Base-by-base conservation (phyloP, 2,888 invertebrate species). In the Isoperla grammatica region DNA sequence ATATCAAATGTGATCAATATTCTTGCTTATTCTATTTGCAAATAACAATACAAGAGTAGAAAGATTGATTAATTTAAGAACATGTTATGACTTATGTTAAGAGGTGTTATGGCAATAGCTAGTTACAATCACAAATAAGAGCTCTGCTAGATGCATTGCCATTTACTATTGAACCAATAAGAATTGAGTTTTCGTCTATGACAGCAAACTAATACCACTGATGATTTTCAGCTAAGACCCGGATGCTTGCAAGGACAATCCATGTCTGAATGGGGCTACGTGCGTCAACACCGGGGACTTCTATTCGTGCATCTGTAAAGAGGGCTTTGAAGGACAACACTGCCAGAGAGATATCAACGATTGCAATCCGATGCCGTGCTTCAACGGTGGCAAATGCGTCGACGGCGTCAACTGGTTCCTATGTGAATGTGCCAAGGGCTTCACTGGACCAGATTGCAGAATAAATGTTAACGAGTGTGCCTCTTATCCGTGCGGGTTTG, bases 341-440 rank as follows among this genome's bases (percentile, higher is more conserved):
- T 88, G 88, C 72, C 82, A 85, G 72, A 78, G 78, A 50, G 79
- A 86, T 68, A 78, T 81, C 61, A 84, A 87, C 70, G 82, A 85
- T 66, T 88, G 88, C 72, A 81, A 81, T 64, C 82, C 84, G 4
- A 83, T 83, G 75, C 94, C 86, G 0, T 95, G 94, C 72, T 85
- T 87, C 68, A 90, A 93, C 76, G 92, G 91, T 23, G 94, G 90
- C 13, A 86, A 85, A 65, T 94, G 94, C 75, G 86, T 89, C 59
- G 90, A 91, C 70, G 92, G 90, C 11, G 81, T 86, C 49, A 92
- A 90, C 70, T 90, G 92, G 90, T 92, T 91, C 78, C 79, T 86
- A 53, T 95, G 94, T 76, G 84, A 90, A 71, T 94, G 94, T 74
- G 84, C 88, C 1, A 76, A 83, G 58, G 93, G 93, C 40, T 93